These are phyloP conservation scores for Enteromius trimaculatus DNA, from an alignment of 2,797 vertebrate species.

Conservation along the genomic window DNA sequence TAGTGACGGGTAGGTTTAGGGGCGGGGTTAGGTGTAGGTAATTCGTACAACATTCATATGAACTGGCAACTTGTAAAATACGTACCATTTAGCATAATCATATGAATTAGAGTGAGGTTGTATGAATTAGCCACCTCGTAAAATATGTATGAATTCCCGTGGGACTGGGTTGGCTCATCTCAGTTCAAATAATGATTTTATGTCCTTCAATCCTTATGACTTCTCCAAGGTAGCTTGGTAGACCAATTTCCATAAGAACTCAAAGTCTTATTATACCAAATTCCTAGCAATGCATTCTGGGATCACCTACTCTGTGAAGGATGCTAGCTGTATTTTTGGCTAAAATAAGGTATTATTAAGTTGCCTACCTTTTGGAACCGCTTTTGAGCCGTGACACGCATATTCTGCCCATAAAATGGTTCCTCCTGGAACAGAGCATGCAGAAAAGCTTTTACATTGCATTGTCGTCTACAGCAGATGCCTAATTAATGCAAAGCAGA, in stretches of 20 bases:
- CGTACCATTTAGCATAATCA: too few relatives aligned
- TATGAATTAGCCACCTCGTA: too few relatives aligned
- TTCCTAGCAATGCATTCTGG: neutral
- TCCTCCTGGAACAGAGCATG: constrained; percentile 39
- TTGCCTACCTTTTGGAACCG: neutral
- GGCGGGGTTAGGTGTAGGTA: too few relatives aligned
- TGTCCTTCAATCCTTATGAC: neutral
- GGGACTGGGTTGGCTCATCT: neutral
- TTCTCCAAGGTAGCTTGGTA: neutral
- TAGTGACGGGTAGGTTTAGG: too few relatives aligned
- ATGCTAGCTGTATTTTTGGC: neutral
- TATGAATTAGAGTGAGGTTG: too few relatives aligned
- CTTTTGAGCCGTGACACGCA: neutral
- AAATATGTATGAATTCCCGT: too few relatives aligned
- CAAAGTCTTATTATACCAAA: neutral
- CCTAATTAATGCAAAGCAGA: constrained; percentile 58
- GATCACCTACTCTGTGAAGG: neutral
- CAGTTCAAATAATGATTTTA: neutral
- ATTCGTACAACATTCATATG: too few relatives aligned
- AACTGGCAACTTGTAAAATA: too few relatives aligned
- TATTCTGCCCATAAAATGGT: neutral
- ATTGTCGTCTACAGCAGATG: constrained; percentile 69
- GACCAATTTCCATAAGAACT: neutral
- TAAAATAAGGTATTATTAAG: constrained; percentile 8
- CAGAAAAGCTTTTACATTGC: constrained; percentile 68